These are phyloP conservation scores for Gambelia wislizenii DNA, from an alignment of 2,797 vertebrate genomes.

Conservation along the genomic window DNA sequence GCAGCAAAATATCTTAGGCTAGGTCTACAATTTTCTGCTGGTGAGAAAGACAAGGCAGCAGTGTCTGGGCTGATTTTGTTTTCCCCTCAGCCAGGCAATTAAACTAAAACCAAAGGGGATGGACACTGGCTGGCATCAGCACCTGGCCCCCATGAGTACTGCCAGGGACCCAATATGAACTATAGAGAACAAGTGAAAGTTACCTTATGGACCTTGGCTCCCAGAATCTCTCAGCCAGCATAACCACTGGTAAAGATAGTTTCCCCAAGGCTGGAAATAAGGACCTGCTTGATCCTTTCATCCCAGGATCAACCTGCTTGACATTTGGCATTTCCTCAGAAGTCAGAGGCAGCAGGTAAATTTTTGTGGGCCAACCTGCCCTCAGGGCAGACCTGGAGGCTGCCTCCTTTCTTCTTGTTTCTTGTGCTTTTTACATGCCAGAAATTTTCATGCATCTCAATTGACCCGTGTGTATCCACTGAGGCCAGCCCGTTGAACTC, in stretches of 20 bases:
- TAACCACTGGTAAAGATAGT: no score
- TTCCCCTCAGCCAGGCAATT: background rate
- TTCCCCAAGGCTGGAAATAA: background rate
- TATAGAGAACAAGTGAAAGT: no score
- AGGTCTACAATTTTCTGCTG: background rate
- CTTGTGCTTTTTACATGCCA: background rate
- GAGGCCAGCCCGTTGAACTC: background rate
- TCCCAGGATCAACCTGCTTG: background rate
- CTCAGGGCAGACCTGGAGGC: background rate
- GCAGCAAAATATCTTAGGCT: background rate
- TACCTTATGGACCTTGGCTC: no score
- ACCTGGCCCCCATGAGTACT: no score
- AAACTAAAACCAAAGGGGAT: background rate
- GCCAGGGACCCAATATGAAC: no score
- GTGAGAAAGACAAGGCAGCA: background rate
- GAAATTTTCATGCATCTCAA: background rate
- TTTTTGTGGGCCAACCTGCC: background rate
- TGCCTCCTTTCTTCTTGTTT: background rate
- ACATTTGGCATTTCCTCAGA: background rate
- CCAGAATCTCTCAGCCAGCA: no score
- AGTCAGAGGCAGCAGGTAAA: background rate
- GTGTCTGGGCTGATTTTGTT: background rate
- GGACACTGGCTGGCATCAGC: no score
- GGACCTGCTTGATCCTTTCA: no score
- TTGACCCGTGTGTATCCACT: background rate